Base-by-base conservation (phyloP, 2,113 vertebrate species). In the Misgurnus mizolepis region DNA sequence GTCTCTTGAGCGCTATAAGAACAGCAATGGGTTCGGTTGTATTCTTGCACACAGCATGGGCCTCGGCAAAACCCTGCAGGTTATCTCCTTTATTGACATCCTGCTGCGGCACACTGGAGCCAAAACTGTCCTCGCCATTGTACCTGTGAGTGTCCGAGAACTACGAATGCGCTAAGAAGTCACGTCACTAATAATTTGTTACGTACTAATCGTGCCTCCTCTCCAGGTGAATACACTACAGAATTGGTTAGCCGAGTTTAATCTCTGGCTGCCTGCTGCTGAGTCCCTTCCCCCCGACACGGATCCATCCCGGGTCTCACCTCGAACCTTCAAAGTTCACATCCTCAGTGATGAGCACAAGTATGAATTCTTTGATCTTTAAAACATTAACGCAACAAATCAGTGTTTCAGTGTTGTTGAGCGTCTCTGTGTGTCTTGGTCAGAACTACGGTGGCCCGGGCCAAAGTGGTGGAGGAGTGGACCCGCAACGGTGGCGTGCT, bases 11-110 rank as follows among this genome's bases (percentile, higher is more conserved):
- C 93, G 98, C 71, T 99, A 98, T 87, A 95, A 96, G 88, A 95
- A 91, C 90, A 99, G 96, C 91, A 97, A 95, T 88, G 98, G 98
- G 17, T 99, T 99, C 88, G 98, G 98, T 84, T 99, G 97, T 88
- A 98, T 99, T 87, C 95, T 99, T 67, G 98, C 97, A 66, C 98
- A 99, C 88, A 99, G 98, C 86, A 99, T 99, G 98, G 98, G 98
- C 40, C 87, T 99, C 80, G 98, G 98, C 50, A 99, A 99, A 89
- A 99, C 98, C 14, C 91, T 99, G 76, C 98, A 99, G 89, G 96
- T 99, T 90, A 98, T 99, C 91, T 98, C 98, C 85, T 99, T 99
- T 89, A 87, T 98, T 47, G 97, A 99, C 81, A 94, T 98, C 87
- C 95, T 99, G 77, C 94, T 99, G 87, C 94, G 89, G 75, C 95